Percentiles rank a stretch among this genome's conserved stretches.
These are phyloP conservation scores for Dicranocentrus wangi DNA, from an alignment of 2,888 invertebrate genomes.

Conservation along the genomic window DNA sequence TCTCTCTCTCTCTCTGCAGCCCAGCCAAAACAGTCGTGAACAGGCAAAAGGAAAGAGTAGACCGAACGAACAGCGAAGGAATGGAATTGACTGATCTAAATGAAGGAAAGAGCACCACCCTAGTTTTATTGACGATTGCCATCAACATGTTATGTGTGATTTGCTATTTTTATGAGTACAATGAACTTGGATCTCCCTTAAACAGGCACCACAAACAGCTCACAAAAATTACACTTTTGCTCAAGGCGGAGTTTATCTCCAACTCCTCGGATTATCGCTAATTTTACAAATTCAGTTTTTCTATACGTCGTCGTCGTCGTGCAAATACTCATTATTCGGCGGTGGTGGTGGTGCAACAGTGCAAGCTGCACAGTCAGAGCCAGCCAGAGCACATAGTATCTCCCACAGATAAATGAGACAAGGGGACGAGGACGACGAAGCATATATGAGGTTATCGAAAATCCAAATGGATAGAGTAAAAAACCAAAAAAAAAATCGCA, in stretches of 20 bases:
- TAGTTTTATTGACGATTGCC: slow-evolving; percentile 62
- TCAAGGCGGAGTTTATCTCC: slow-evolving; percentile 26
- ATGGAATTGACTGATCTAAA: slow-evolving; percentile 54
- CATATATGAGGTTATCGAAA: too few species aligned
- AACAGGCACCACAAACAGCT: slow-evolving; percentile 5
- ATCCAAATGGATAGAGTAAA: too few species aligned
- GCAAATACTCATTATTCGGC: slow-evolving; percentile 47
- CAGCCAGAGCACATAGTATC: too few species aligned
- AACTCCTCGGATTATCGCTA: too few species aligned
- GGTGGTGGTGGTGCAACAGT: too few species aligned
- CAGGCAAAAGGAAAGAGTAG: slow-evolving; percentile 1
- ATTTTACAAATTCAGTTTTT: slow-evolving; percentile 44
- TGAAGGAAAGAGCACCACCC: slow-evolving; percentile 61
- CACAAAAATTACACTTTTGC: slow-evolving; percentile 32
- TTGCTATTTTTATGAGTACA: slow-evolving; percentile 65
- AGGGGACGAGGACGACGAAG: background rate
- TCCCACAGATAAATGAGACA: too few species aligned
- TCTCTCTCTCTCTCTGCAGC: background rate
- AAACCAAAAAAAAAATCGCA: slow-evolving; percentile 20
- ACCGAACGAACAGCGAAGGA: background rate
- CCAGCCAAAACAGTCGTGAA: slow-evolving; percentile 22
- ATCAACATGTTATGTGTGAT: slow-evolving; percentile 56
- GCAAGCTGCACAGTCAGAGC: too few species aligned
- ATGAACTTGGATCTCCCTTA: slow-evolving; percentile 58
- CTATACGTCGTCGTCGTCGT: too few species aligned